Evolutionary conservation across 2,888 invertebrate species (phyloP), one percentile per base, ranked within the genome.

Genomic region (Neoascia interrupta): DNA sequence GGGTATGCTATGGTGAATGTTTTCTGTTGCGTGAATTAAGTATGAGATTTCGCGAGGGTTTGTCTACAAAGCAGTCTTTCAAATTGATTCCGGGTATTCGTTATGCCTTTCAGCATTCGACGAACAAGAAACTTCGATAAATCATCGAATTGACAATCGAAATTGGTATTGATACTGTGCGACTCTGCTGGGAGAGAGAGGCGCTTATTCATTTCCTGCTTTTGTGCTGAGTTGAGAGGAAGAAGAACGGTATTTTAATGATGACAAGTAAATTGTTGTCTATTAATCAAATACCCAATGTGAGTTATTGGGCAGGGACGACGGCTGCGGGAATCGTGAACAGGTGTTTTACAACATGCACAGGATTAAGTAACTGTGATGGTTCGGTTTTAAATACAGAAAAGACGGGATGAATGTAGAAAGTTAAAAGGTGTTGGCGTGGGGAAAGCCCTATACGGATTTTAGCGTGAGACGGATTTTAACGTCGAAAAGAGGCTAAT

Each of bases 181-280:
- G 56, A n/a, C 23, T 26, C 6, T 8, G 18, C n/a, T n/a, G n/a
- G n/a, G n/a, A n/a, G n/a, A n/a, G n/a, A n/a, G n/a, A n/a, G n/a
- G n/a, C n/a, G n/a, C n/a, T n/a, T n/a, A n/a, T n/a, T n/a, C 41
- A 49, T 43, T 47, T 37, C 54, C 36, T 19, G 23, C 51, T 19
- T 51, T 39, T 45, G 31, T 47, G 60, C 37, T 61, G 41, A 60
- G 43, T 21, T 19, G 36, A 11, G 16, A 18, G 37, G 49, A 45
- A 64, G 58, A 64, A 16, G 58, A 26, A 56, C 51, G 51, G 28
- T 26, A 54, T 54, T 56, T 54, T 66, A 72, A 73, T 73, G 72
- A 64, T 79, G 72, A 79, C 76, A 72, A 72, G 60, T 43, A 49
- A 72, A 72, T 73, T 54, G 72, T 58, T 79, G 72, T 54, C 72